Evolutionary conservation across 1,140 invertebrate genomes (phyloP).

Genomic region (Aphis gossypii): DNA sequence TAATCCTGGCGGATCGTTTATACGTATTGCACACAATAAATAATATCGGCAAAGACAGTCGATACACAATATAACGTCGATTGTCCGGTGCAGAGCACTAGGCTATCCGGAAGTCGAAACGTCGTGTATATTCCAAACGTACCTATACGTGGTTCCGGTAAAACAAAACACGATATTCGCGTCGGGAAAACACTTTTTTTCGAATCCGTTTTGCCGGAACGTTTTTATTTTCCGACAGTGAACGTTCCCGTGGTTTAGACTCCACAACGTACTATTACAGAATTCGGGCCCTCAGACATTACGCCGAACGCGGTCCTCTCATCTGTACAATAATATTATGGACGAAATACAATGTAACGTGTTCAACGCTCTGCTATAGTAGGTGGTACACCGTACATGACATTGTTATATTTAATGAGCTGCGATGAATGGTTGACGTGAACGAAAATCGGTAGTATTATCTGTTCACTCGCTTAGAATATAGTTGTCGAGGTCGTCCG

Average conservation of each 20-base stretch:
- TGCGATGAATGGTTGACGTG: neutral
- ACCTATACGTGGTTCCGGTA: neutral
- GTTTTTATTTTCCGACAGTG: neutral
- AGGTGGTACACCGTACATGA: too few relatives aligned
- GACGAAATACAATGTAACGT: too few relatives aligned
- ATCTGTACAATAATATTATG: neutral
- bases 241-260: neutral
- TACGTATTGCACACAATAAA: neutral
- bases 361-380: too few relatives aligned
- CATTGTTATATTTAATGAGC: neutral
- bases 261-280: neutral
- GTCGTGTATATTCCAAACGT: neutral
- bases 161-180: neutral
- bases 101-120: neutral
- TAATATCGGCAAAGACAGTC: neutral
- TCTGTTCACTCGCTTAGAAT: neutral
- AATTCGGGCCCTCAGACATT: neutral
- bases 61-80: neutral
- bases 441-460: neutral
- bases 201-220: neutral
- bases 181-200: neutral
- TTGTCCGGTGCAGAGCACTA: neutral
- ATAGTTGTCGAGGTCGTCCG: neutral
- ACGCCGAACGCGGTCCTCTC: neutral
- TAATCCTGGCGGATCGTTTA: neutral